Conservation (phyloP, 2,113 vertebrate genomes). For the Sciurus niger region DNA sequence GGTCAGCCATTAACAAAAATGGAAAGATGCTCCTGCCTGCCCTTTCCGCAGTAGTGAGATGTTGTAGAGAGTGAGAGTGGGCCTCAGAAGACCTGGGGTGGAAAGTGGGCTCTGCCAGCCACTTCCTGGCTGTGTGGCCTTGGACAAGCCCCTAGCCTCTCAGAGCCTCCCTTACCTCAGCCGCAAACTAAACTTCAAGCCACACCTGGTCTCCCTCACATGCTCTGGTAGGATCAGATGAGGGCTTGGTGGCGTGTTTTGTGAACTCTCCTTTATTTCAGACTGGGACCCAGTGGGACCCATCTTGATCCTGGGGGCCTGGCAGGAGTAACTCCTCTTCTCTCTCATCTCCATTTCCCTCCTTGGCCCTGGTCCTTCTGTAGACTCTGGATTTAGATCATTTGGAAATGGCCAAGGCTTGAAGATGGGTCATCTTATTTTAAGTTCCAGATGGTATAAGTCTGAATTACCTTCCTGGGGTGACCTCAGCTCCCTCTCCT, state of each 20-base stretch:
- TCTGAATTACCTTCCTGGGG: not conserved
- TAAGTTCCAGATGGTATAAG: not conserved
- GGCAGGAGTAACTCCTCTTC: not conserved
- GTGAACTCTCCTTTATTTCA: not conserved
- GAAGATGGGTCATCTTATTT: not conserved
- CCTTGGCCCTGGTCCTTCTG: not conserved
- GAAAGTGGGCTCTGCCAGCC: not conserved
- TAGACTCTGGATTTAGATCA: not conserved
- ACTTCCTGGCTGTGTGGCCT: not conserved
- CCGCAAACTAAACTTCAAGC: not conserved
- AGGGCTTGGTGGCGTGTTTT: fast-evolving
- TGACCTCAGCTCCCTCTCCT: not conserved
- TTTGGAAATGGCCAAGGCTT: not conserved
- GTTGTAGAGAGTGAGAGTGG: not conserved
- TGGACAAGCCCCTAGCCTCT: not conserved
- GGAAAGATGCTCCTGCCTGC: not conserved
- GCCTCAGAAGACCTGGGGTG: too few relatives aligned
- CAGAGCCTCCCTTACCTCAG: not conserved
- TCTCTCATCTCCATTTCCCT: not conserved
- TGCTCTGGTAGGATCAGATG: fast-evolving
- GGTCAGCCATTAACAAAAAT: not conserved
- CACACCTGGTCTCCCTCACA: fast-evolving
- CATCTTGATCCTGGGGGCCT: not conserved
- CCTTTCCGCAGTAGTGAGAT: not conserved
- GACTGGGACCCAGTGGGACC: fast-evolving